Evolutionary conservation across 2,113 vertebrate species (phyloP), one percentile per base, ranked within the genome.

Genomic region (Menura novaehollandiae): DNA sequence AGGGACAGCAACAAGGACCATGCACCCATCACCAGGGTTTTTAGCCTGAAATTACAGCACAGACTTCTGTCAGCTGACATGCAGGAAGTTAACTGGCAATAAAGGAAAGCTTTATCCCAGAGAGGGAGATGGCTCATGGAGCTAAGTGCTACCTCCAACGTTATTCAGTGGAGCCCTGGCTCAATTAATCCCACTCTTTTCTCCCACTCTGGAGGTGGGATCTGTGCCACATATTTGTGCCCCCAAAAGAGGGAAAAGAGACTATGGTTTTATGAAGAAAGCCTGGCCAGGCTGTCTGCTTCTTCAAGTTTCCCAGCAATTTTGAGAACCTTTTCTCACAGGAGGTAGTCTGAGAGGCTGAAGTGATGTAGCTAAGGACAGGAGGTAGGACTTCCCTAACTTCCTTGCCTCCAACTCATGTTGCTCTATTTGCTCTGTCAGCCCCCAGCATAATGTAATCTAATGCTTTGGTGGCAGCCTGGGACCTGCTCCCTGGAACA

Each of bases 251-350:
- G 35, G 9, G 19, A 78, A 68, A 81, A 88, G 49, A 93, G 68
- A 39, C 33, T 33, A 47, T 28, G 60, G 83, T 86, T 92, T 96
- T 89, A 84, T 41, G 64, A 68, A 76, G 20, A 44, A 77, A 92
- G 43, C 83, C 64, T 68, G 76, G 64, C 77, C 75, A 74, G 83
- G 55, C 83, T 67, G 30, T 60, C 80, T 81, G 79, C 43, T 56
- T 93, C 72, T 75, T 79, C 73, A 81, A 91, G 60, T 86, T 92
- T 93, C 80, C 89, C 94, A 92, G 83, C 63, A 93, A 89, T n/a
- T 87, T 35, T 91, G 83, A 92, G 86, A 95, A 84, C 51, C 20
- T 91, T 60, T 89, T 72, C 73, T 95, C 93, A 76, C 86, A 74
- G n/a, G 64, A 60, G 76, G 35, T 24, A 71, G 66, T 77, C 27